Evolutionary conservation across 2,888 invertebrate species (phyloP), one percentile per base, ranked within the genome.

Genomic region (Iselma pallidipennis): DNA sequence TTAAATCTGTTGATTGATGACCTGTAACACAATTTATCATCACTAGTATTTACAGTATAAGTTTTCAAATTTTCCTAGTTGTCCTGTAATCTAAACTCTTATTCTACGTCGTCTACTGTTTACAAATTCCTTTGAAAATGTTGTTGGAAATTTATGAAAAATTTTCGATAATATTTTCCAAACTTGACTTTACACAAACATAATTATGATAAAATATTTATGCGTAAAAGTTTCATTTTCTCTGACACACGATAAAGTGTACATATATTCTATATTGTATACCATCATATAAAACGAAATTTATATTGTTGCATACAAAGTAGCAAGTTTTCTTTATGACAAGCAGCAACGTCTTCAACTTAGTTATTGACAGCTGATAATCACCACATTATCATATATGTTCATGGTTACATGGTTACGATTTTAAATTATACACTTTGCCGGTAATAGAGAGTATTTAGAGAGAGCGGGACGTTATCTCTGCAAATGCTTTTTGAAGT

Each of bases 1-100:
- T 67, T 65, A 70, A 67, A 63, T 61, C 64, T 64, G 62, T 71
- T 72, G 72, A 72, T 72, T 71, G 71, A 72, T 72, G 71, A 67
- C 67, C 62, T 53, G 19, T 62, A 65, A 63, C 59, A 68, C 69
- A 70, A 71, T 72, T 70, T 70, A 72, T 72, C 71, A 71, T 69
- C 65, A 48, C 59, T 61, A 66, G 56, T 71, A 65, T 67, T 33
- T 66, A 54, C 48, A 58, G 60, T 65, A 49, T 63, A 69, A 66
- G 59, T 70, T 71, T 66, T 53, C 37, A 53, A 49, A 57, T 55
- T 42, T 59, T 52, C 16, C 28, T 33, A 31, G 12, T n/a, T 23
- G 16, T 56, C 25, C 28, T 48, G n/a, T 29, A 53, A 49, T 29
- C 37, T 48, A 37, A 23, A 53, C 45, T 16, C 16, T 7, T 52